Base-by-base conservation (phyloP, 2,888 invertebrate genomes). In the Lycia hirtaria region DNA sequence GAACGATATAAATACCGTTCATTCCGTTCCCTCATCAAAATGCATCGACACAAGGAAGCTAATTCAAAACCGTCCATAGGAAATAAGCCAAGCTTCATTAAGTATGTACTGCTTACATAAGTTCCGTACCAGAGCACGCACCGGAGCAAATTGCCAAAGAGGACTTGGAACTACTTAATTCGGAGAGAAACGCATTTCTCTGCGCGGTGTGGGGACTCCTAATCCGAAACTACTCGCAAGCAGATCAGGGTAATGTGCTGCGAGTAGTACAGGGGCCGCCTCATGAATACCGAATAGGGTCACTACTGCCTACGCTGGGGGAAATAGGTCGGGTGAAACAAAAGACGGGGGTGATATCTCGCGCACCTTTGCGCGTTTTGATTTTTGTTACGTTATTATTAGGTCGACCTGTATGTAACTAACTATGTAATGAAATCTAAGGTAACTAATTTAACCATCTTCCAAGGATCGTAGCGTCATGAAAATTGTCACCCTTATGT, bases 281-380 rank as follows among this genome's bases (percentile, higher is more conserved):
- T 86, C 85, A 86, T 90, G 89, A 90, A 90, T 90, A 88, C 87
- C 80, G 80, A 88, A 74, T 72, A 76, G 71, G 55, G 60, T 51
- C 52, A 51, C 54, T 51, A 32, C 54, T 51, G 28, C 53, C 53
- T 43, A 17, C 38, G 43, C 54, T 49, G 47, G 47, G 48, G 60
- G 62, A 56, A 62, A 64, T 62, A 60, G 48, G 56, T 56, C 62
- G 61, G 60, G 60, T 61, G 65, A 67, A 67, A 68, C 67, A 64
- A 67, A 65, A 65, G 68, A 66, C 67, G 61, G 62, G 60, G 68
- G 67, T 68, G 72, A 75, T 78, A 76, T 75, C 78, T 75, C 30
- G 35, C 74, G 67, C 62, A 63, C 60, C 59, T 50, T 54, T 41
- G 59, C 33, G 10, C 7, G 7, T 15, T 19, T 38, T 32, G 10